Evolutionary conservation across 2,888 invertebrate species (phyloP), one percentile per base, ranked within the genome.

Genomic region (Stegophylla sp.): DNA sequence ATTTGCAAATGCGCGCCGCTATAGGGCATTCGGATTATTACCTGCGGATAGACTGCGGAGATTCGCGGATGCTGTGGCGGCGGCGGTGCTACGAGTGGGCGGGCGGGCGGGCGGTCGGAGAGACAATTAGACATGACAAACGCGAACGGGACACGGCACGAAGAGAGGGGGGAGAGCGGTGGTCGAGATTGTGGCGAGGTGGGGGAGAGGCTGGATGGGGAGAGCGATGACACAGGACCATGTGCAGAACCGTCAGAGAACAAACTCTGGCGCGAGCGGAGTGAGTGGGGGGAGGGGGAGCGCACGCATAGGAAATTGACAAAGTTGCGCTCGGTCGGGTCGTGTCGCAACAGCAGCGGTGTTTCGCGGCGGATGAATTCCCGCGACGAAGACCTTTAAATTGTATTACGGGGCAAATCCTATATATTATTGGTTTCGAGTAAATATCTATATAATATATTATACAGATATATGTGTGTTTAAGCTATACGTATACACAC

Each of bases 1-100:
- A 77, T 77, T 77, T 77, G 77, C 77, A 77, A 77, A 77, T 77
- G 77, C 69, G 59, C n/a, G n/a, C n/a, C n/a, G n/a, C n/a, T n/a
- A n/a, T n/a, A 69, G 28, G 67, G 69, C 59, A 45, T 69, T 61
- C 43, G 28, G 77, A 69, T 77, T 77, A 77, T 76, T 76, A 77
- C 77, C 77, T 77, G 77, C 66, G 64, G 48, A 69, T 69, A 53
- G 45, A 73, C 73, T n/a, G 23, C 2, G 23, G 56, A 56, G 23
- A 56, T 20, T 20, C 56, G 23, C 20, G 34, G 34, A n/a, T 7
- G 34, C 34, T 5, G 28, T 1, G 34, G 34, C 34, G 34, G 7
- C 3, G 34, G 34, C 3, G 34, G 34, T n/a, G 34, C 17, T 34
- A 34, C 9, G 20, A 20, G 20, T 20, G 20, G n/a, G 10, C 0